Evolutionary conservation across 2,888 invertebrate genomes (phyloP).

Genomic region (Oxyscelio sp.): DNA sequence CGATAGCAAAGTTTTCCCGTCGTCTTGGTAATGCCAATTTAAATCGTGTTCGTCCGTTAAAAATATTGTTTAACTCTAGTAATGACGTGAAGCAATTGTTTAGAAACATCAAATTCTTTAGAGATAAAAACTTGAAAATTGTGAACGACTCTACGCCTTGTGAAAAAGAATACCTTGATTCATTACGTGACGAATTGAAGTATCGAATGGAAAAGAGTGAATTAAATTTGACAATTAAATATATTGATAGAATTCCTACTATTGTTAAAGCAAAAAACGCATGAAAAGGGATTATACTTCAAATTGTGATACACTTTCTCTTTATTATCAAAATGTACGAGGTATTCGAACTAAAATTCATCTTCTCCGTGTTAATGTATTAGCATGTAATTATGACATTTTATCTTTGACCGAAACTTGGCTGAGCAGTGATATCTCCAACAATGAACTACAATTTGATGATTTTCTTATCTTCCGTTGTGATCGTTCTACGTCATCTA

Average conservation of each 20-base stretch:
- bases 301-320: no score
- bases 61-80: conserved; percentile 5
- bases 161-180: conserved; percentile 7
- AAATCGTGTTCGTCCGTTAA: not conserved
- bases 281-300: no score
- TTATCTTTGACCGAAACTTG: no score
- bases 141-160: conserved; percentile 4
- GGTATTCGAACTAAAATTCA: conserved; percentile 1
- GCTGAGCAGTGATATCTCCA: no score
- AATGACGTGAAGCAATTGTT: not conserved
- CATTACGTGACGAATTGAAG: conserved; percentile 9
- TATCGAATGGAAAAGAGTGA: not conserved
- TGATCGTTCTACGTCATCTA: not conserved
- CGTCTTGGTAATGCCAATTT: not conserved
- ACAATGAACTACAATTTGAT: no score
- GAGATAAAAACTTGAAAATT: conserved; percentile 4
- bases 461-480: conserved; percentile 12
- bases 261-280: no score
- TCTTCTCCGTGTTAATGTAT: no score
- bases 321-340: conserved; percentile 6
- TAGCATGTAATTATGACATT: no score
- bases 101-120: not conserved
- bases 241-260: no score
- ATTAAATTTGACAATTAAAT: no score
- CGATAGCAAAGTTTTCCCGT: not conserved